These are phyloP conservation scores for Synanthedon tipuliformis DNA, from an alignment of 2,888 invertebrate genomes.

Conservation along the genomic window DNA sequence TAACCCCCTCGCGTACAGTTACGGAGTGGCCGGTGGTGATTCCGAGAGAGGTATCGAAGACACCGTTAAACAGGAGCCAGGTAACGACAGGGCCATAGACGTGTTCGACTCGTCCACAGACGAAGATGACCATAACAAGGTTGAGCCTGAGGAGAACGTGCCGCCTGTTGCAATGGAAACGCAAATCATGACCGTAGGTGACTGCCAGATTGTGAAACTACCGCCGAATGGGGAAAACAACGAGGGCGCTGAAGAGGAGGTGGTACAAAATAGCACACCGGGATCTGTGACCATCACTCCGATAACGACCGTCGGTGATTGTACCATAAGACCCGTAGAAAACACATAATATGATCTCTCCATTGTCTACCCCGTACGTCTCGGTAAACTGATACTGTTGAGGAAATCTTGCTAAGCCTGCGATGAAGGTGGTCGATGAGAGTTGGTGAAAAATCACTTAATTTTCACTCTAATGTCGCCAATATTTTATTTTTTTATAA, in stretches of 20 bases:
- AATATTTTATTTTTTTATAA: neutral
- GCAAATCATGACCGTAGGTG: constrained; percentile 63
- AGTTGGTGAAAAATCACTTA: neutral
- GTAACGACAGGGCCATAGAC: constrained; percentile 54
- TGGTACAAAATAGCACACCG: constrained; percentile 31
- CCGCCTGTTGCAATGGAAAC: constrained; percentile 47
- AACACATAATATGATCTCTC: constrained; percentile 39
- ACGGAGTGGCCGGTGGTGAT: constrained; percentile 44
- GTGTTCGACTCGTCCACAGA: constrained; percentile 53
- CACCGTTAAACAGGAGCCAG: constrained; percentile 23
- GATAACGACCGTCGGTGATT: constrained; percentile 60
- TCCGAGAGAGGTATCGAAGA: constrained; percentile 43
- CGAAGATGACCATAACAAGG: constrained; percentile 42
- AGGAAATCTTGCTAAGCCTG: constrained; percentile 4
- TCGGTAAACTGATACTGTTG: constrained; percentile 30
- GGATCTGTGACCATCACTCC: constrained; percentile 59
- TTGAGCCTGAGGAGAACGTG: constrained; percentile 44
- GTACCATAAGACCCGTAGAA: constrained; percentile 60
- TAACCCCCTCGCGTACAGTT: constrained; percentile 47
- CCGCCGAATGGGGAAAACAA: constrained; percentile 41
- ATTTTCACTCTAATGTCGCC: neutral
- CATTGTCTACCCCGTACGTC: constrained; percentile 33
- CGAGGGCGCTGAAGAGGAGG: constrained; percentile 24
- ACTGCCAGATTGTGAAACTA: constrained; percentile 63
- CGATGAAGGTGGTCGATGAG: neutral